phyloP scores from a whole-genome alignment of 2,113 vertebrate genomes.

The Callaeas wilsoni region DNA sequence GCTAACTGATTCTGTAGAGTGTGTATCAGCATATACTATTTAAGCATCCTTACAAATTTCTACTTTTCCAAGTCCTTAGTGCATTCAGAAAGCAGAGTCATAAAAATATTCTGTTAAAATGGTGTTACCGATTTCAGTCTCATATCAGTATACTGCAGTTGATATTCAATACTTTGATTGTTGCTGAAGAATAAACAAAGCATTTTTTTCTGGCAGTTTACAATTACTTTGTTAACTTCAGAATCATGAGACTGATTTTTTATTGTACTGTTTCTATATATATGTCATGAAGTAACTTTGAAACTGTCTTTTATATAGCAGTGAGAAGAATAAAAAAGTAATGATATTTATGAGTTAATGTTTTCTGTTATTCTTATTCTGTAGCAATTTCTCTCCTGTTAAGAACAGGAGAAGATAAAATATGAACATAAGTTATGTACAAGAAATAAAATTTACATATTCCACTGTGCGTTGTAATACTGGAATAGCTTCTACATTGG shows the following conservation, averaged over 20 bases:
- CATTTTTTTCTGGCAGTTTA: background rate
- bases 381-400: background rate
- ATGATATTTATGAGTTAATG: background rate
- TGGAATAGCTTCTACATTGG: background rate
- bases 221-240: background rate
- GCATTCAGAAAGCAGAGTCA: background rate
- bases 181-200: background rate
- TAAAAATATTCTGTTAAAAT: background rate
- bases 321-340: background rate
- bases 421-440: background rate
- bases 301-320: background rate
- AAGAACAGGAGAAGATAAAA: background rate
- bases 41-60: background rate
- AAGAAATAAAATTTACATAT: background rate
- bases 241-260: background rate
- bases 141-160: fast-evolving
- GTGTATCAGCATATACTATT: background rate
- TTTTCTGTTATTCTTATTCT: background rate
- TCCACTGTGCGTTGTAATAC: background rate
- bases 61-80: background rate
- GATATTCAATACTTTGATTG: background rate
- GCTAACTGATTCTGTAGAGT: background rate
- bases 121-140: background rate
- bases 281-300: background rate
- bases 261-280: background rate